Percentiles rank a stretch among this genome's conserved stretches.
phyloP scores from a whole-genome alignment of 2,888 invertebrate genomes.

The Eudemis profundana region DNA sequence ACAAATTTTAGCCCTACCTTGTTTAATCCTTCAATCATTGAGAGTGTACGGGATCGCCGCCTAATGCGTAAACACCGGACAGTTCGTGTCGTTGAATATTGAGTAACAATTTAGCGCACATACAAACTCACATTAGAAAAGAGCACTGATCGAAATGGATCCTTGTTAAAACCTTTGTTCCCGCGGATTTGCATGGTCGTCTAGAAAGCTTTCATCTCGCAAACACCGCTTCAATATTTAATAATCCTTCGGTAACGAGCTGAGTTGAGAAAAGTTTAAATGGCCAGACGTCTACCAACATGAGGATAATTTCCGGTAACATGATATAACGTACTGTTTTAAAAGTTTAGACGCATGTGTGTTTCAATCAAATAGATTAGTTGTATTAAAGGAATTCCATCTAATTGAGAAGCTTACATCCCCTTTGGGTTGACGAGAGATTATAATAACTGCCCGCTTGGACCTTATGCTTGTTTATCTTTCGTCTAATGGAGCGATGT shows the following conservation, averaged over 20 bases:
- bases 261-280: constrained; percentile 82
- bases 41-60: constrained; percentile 41
- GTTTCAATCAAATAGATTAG: constrained; percentile 40
- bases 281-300: constrained; percentile 61
- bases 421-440: constrained; percentile 66
- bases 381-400: constrained; percentile 43
- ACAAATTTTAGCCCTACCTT: constrained; percentile 36
- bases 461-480: constrained; percentile 73
- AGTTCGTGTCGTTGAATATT: constrained; percentile 45
- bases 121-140: constrained; percentile 33
- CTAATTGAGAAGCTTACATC: constrained; percentile 58
- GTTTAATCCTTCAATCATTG: constrained; percentile 43
- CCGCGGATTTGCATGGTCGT: constrained; percentile 50
- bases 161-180: constrained; percentile 42
- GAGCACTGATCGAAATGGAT: constrained; percentile 44
- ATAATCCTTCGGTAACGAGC: constrained; percentile 83
- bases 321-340: constrained; percentile 33
- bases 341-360: constrained; percentile 40
- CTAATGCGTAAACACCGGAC: constrained; percentile 44
- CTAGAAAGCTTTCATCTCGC: constrained; percentile 78
- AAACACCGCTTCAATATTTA: constrained; percentile 82
- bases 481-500: constrained; percentile 70
- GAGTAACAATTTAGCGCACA: constrained; percentile 37
- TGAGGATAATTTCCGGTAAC: constrained; percentile 35
- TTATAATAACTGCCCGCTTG: constrained; percentile 70